Base-by-base conservation (phyloP, 1,140 invertebrate species). In the Drosophila erecta region DNA sequence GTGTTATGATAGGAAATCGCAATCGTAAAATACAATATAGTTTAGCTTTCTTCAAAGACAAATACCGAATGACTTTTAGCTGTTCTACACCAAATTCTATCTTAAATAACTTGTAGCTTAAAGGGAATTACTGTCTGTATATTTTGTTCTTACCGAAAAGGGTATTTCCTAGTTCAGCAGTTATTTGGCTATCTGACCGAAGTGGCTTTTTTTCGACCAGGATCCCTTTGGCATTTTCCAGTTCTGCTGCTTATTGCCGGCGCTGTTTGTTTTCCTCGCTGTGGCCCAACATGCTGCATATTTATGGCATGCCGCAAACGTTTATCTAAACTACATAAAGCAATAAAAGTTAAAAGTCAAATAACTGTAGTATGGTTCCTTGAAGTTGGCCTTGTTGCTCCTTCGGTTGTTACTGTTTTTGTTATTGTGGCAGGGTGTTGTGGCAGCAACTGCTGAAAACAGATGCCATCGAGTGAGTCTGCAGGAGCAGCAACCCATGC, bases 331-430 rank as follows among this genome's bases (percentile, higher is more conserved):
- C 83, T 83, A 87, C 83, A 87, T 87, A 87, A 87, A 87, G 83
- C 83, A 87, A 87, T 87, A 87, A 87, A 87, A 87, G 83, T 87
- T 87, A 89, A 87, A 87, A 87, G 83, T 87, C 83, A 87, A 87
- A 87, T 86, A 86, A 86, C 83, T 83, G 84, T 69, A 87, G 33
- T 40, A 56, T 37, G 65, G 46, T 61, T 65, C 46, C 83, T 79
- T 67, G 65, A 62, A 79, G 57, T 87, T 83, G 11, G 64, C 43
- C 56, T 59, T 62, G 58, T 64, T 64, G 46, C 49, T 80, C 60
- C 53, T 57, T 73, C 50, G 51, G 54, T 50, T 47, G 22, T 27
- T 71, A 57, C 62, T 75, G 77, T 76, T 79, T 60, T 58, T 72
- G 46, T 40, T 46, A 47, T 57, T 60, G 59, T 75, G 38, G 20